Percentiles rank a stretch among this genome's conserved stretches.
Evolutionary conservation across 2,888 invertebrate species (phyloP).

Genomic region (Acleris cristana): DNA sequence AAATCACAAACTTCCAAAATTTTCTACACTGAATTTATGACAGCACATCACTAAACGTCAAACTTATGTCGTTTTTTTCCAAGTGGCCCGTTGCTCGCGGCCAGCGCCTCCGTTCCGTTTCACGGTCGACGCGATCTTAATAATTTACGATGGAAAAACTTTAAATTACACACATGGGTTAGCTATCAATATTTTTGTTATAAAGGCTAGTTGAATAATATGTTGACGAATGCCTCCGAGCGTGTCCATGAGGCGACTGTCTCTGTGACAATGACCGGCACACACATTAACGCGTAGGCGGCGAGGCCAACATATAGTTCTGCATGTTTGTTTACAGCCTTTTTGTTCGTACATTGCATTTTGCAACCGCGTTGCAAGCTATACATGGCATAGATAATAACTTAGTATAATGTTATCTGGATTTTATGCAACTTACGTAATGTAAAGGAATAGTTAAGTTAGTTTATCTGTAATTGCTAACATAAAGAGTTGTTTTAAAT

Average conservation of each 20-base stretch:
- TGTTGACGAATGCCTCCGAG: conserved; percentile 32
- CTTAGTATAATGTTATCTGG: conserved; percentile 25
- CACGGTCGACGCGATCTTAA: conserved; percentile 56
- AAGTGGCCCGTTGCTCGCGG: conserved; percentile 52
- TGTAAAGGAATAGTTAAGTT: not conserved
- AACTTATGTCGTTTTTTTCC: conserved; percentile 62
- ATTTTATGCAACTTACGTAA: conserved; percentile 23
- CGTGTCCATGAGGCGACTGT: conserved; percentile 31
- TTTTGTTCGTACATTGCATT: conserved; percentile 66
- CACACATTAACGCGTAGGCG: conserved; percentile 63
- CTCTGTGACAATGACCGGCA: conserved; percentile 62
- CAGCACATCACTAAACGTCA: conserved; percentile 69
- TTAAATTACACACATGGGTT: conserved; percentile 17
- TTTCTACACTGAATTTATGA: conserved; percentile 58
- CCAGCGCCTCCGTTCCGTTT: conserved; percentile 72
- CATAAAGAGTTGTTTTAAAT: conserved; percentile 7
- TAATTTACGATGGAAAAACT: conserved; percentile 30
- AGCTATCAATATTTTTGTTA: conserved; percentile 20
- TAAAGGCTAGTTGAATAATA: conserved; percentile 18
- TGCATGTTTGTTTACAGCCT: conserved; percentile 53
- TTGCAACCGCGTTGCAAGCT: conserved; percentile 68
- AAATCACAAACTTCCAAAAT: conserved; percentile 46
- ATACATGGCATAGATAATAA: conserved; percentile 39
- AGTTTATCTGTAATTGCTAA: not conserved
- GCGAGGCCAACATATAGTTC: conserved; percentile 68